Evolutionary conservation across 2,797 vertebrate species (phyloP), one percentile per base, ranked within the genome.

Genomic region (Micropoecilia bifurca): DNA sequence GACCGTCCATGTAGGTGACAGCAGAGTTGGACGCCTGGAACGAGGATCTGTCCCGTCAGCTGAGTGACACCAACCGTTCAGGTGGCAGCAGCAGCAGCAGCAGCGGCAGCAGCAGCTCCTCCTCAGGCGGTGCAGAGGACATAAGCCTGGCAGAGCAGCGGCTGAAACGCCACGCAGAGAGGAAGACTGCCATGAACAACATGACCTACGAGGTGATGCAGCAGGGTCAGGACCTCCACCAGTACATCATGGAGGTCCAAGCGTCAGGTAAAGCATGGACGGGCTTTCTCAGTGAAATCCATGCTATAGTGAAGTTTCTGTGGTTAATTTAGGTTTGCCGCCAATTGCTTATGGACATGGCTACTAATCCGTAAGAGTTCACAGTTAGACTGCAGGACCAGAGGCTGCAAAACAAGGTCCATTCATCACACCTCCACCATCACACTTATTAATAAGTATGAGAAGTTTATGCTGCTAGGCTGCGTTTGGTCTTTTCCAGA

Each of bases 241-340:
- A 99, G 59, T 99, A 99, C 91, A 99, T 99, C 92, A 99, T 99
- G 98, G 98, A 99, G 89, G 98, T 99, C 55, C 98, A 99, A 87
- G 98, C 98, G 47, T 99, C 98, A 96, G 98, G 98, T 98, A 86
- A 74, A 75, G 39, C 10, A 25, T 13, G 14, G 1, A 22, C 14
- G 45, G 14, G 41, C 12, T 45, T 14, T 71, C 25, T 71, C 41
- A 45, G 2, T 45, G 14, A 71, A 71, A 6, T 13, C 22, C 22
- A 22, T 20, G 9, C 20, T 25, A 12, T 25, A 8, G 20, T 1
- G 22, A 66, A 20, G 39, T 22, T 25, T 25, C 20, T 12, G 8
- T 33, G 22, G 63, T 41, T 66, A 1, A 66, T 22, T 10, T 39
- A 6, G 8, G 63, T 25, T 68, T 68, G 39, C 20, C 25, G 2